Percentiles rank a stretch among this genome's conserved stretches.
phyloP scores from a whole-genome alignment of 1,140 invertebrate genomes.

The Drosophila truncata region DNA sequence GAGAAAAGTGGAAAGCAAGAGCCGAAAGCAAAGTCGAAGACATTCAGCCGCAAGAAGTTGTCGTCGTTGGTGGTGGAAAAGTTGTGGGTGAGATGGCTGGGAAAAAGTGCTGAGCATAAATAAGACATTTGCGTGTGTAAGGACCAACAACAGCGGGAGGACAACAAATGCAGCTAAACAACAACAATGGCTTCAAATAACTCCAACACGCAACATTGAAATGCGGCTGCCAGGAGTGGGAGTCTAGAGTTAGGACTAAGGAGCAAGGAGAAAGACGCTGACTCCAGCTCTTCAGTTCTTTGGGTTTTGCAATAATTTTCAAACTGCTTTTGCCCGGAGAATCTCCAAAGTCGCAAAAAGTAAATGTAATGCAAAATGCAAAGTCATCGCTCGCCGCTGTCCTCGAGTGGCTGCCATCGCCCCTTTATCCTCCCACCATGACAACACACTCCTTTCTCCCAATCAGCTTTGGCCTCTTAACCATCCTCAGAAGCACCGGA shows the following conservation, averaged over 20 bases:
- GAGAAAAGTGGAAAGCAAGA: constrained; percentile 16
- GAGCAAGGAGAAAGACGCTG: constrained; percentile 20
- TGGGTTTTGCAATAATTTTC: constrained; percentile 67
- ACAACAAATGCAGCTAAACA: constrained; percentile 34
- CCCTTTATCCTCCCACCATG: neutral
- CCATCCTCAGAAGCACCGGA: neutral
- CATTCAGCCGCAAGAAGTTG: constrained; percentile 58
- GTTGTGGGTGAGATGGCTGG: constrained; percentile 28
- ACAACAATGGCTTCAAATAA: constrained; percentile 71
- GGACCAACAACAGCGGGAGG: constrained; percentile 35
- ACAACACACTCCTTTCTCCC: neutral
- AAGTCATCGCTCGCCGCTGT: constrained; percentile 70
- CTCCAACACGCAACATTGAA: constrained; percentile 56
- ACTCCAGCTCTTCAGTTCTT: constrained; percentile 19
- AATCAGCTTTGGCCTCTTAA: constrained; percentile 14
- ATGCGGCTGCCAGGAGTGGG: constrained; percentile 25
- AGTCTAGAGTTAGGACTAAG: neutral
- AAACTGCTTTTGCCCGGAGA: constrained; percentile 68
- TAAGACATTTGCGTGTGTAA: constrained; percentile 82
- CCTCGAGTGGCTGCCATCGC: constrained; percentile 29
- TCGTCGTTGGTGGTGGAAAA: constrained; percentile 26
- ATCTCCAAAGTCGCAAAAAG: constrained; percentile 66
- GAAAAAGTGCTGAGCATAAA: constrained; percentile 82
- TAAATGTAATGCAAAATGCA: constrained; percentile 81
- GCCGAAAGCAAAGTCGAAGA: constrained; percentile 66